phyloP scores from a whole-genome alignment of 2,888 invertebrate species.

The Lomographa bimaculata region DNA sequence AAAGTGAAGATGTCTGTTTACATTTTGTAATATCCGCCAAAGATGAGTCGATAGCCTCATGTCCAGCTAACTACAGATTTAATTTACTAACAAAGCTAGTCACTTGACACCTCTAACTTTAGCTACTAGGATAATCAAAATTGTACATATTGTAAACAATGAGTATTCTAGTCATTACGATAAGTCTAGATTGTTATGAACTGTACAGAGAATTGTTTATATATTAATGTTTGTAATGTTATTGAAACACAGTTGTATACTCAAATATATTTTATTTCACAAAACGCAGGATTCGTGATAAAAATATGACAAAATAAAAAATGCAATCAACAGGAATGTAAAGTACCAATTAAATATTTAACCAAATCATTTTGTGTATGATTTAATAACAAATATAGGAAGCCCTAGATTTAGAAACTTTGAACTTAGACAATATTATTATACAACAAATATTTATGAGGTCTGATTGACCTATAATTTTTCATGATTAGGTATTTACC shows the following conservation, averaged over 20 bases:
- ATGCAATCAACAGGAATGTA: constrained; percentile 67
- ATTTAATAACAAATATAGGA: constrained; percentile 40
- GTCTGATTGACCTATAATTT: constrained; percentile 3
- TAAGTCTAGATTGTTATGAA: constrained; percentile 57
- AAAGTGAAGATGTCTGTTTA: no score
- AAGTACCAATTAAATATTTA: constrained; percentile 70
- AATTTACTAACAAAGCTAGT: constrained; percentile 56
- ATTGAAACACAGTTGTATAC: constrained; percentile 49
- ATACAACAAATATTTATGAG: constrained; percentile 7
- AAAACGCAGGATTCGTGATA: constrained; percentile 50
- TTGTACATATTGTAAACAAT: constrained; percentile 30
- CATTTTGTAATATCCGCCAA: no score
- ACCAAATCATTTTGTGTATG: constrained; percentile 55
- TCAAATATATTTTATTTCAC: constrained; percentile 64
- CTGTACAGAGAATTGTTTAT: constrained; percentile 39
- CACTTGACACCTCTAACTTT: constrained; percentile 60
- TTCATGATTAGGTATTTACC: not conserved
- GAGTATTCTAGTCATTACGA: constrained; percentile 76
- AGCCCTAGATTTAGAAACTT: constrained; percentile 38
- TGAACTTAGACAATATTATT: constrained; percentile 7
- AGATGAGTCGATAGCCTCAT: no score
- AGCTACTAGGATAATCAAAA: constrained; percentile 20
- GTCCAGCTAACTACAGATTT: no score
- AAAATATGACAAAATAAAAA: constrained; percentile 43
- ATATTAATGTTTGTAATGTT: constrained; percentile 33